Evolutionary conservation across 2,797 vertebrate species (phyloP), one percentile per base, ranked within the genome.

Genomic region (Macrochelys suwanniensis): DNA sequence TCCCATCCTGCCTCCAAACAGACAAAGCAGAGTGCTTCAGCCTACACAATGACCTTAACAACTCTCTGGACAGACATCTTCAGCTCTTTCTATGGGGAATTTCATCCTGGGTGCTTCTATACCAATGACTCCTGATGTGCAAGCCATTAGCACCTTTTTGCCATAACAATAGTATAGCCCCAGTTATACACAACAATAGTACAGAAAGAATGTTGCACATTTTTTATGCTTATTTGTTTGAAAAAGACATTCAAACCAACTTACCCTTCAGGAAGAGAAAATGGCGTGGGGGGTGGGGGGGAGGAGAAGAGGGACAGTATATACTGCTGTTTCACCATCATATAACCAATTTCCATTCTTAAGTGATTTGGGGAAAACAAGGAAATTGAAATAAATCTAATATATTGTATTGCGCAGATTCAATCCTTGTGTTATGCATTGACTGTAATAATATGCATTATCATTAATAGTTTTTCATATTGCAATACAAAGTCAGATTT

Each of bases 371-470:
- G 53, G 21, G 8, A 51, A 93, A 42, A 51, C 2, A 47, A 90
- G 51, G 76, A 96, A 94, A 93, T 90, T 94, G 88, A 95, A 95
- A 96, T 96, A 95, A 95, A 95, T 89, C 87, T 95, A 91, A 84
- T 61, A 84, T 91, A 92, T 85, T 87, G 23, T 4, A 0, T 50
- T 87, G 71, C 84, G 90, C 42, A 71, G 65, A 91, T 92, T 91
- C 74, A 87, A 89, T 53, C 56, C 81, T 68, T 92, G 88, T 77
- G 85, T 94, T 94, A 94, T 82, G 31, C 85, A 88, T 87, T 93
- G 80, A 61, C 79, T 95, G 81, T 84, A 94, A 92, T 85, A 92
- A 91, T 91, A 93, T 87, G 84, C 37, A 92, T 95, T 94, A 94
- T 87, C 88, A 85, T 87, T 97, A 97, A 96, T 85, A 74, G 90